Evolutionary conservation across 2,797 vertebrate genomes (phyloP).

Genomic region (Podargus strigoides): DNA sequence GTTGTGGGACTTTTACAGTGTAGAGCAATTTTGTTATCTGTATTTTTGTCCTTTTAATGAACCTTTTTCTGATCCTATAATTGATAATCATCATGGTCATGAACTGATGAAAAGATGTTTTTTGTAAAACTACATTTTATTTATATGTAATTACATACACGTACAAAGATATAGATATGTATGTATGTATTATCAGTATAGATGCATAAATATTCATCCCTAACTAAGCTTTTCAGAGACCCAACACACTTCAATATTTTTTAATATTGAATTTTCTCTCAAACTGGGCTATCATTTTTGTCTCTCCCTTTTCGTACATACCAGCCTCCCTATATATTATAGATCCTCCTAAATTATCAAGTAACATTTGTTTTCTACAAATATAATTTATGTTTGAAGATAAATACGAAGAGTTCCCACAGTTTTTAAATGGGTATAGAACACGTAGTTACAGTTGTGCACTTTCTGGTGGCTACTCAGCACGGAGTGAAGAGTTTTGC

Average conservation of each 20-base stretch:
- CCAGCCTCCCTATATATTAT: background rate
- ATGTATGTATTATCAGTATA: background rate
- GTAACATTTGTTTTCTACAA: background rate
- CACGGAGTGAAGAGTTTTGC: background rate
- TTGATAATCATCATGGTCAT: background rate
- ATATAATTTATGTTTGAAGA: background rate
- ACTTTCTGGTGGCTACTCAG: background rate
- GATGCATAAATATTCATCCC: background rate
- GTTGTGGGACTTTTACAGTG: background rate
- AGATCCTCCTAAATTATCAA: background rate
- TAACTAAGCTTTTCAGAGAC: background rate
- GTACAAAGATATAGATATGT: background rate
- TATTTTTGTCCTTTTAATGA: conserved; percentile 12
- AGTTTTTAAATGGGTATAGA: background rate
- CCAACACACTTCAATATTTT: background rate
- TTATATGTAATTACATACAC: background rate
- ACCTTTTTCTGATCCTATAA: background rate
- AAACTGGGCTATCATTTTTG: background rate
- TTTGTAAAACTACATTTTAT: background rate
- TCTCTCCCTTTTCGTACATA: background rate
- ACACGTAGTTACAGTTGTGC: background rate
- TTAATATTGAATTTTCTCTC: background rate
- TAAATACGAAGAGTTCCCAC: background rate
- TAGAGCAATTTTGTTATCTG: background rate
- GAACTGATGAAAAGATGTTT: background rate